Evolutionary conservation across 2,888 invertebrate genomes (phyloP), one percentile per base, ranked within the genome.

Genomic region (Yponomeuta evonymella): DNA sequence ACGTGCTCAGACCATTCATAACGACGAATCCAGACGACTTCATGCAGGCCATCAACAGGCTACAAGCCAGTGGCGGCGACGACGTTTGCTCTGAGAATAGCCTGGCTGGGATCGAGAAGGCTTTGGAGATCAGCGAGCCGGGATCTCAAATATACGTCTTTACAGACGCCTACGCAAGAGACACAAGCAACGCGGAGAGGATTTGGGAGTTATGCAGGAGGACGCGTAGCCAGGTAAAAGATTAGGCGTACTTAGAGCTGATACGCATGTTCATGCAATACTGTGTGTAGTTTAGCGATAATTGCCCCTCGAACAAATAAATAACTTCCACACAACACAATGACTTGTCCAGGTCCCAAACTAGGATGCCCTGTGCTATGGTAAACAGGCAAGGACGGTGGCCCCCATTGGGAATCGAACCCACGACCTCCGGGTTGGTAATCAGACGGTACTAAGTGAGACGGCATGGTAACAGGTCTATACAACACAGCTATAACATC

Each of bases 121-220:
- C 77, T 0, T 75, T 90, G 3, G 73, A 74, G 48, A 62, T 76
- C 2, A 86, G 87, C 71, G 73, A 80, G 8, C 81, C 84, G 0
- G 75, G 78, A 0, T 89, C 90, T 0, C 79, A 79, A 4, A 48
- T 90, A 0, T 89, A 85, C 71, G 85, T 89, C 0, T 86, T 86
- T n/a, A 89, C 89, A 10, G 89, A 90, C 70, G 89, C 88, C 0
- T 77, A 83, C 0, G 84, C 89, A 1, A 78, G 79, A 33, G 89
- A 89, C 70, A 70, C 75, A 8, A 0, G 2, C 0, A 72, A 72
- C 30, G 78, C 75, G 68, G 79, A 81, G 4, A 71, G 72, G 48
- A 79, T 88, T 2, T 80, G 81, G 72, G 81, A 75, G 48, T 73
- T 85, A 1, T 81, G 86, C 0, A 76, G 75, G 1, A 80, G 76